Conservation (phyloP, 2,888 invertebrate species). For the Caradrina kadenii region DNA sequence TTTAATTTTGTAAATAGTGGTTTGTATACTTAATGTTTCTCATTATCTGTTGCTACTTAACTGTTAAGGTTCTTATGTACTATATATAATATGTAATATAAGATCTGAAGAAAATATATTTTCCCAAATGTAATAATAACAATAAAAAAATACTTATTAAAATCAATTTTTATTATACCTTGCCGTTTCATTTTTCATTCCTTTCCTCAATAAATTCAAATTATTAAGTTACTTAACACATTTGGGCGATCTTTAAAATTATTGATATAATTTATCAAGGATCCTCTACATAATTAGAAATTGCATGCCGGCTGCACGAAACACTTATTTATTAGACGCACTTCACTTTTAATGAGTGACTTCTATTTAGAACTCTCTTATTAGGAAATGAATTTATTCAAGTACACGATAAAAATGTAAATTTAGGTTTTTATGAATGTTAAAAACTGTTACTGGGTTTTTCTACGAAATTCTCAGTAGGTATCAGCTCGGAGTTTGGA, state of each 20-base stretch:
- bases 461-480: too few species aligned
- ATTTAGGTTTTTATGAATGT: too few species aligned
- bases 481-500: too few species aligned
- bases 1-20: conserved; percentile 5
- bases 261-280: neutral
- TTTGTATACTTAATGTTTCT: neutral
- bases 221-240: neutral
- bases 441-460: too few species aligned
- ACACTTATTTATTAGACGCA: too few species aligned
- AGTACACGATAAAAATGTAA: too few species aligned
- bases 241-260: neutral
- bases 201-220: too few species aligned
- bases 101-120: neutral
- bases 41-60: conserved; percentile 21
- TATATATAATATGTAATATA: neutral
- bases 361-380: neutral
- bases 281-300: too few species aligned
- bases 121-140: neutral
- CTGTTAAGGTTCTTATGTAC: neutral
- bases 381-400: neutral
- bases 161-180: neutral
- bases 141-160: neutral
- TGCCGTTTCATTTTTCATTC: conserved; percentile 5
- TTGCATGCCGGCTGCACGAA: too few species aligned
- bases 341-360: neutral